A percentile compares a stretch with the other conserved stretches of the same genome.
Conservation (phyloP, 2,797 vertebrate genomes). For the Lithobates pipiens region DNA sequence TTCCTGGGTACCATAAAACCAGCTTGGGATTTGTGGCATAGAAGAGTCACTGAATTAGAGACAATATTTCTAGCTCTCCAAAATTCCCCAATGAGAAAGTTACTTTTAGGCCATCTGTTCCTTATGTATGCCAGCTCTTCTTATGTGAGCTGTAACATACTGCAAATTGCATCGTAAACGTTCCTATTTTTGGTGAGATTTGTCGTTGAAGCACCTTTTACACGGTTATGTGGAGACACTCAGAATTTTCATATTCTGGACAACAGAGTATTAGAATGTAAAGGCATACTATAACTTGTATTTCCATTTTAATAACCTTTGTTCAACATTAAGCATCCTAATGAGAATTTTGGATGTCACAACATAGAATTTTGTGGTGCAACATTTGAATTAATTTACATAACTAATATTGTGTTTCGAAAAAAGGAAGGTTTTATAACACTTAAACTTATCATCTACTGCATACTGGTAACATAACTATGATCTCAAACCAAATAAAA, state of each 20-base stretch:
- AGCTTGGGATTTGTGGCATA: neutral
- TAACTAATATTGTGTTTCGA: too few species aligned
- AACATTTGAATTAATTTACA: too few species aligned
- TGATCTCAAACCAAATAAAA: too few species aligned
- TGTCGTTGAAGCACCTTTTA: neutral
- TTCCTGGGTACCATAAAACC: slow-evolving; percentile 6
- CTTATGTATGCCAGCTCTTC: neutral
- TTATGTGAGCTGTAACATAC: neutral
- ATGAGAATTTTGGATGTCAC: too few species aligned
- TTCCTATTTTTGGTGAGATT: neutral
- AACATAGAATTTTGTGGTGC: too few species aligned
- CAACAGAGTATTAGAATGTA: neutral
- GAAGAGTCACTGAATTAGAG: slow-evolving; percentile 8
- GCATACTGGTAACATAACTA: too few species aligned
- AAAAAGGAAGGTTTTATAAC: too few species aligned
- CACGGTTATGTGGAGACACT: neutral
- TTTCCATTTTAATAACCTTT: too few species aligned
- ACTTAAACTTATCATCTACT: too few species aligned
- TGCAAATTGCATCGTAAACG: neutral
- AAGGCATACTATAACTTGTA: too few species aligned
- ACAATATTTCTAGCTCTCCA: slow-evolving; percentile 32
- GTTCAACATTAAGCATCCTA: too few species aligned
- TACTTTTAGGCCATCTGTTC: slow-evolving; percentile 42
- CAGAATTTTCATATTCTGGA: neutral
- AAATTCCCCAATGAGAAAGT: neutral